Evolutionary conservation across 2,113 vertebrate species (phyloP), one percentile per base, ranked within the genome.

Genomic region (Mesitornis unicolor): DNA sequence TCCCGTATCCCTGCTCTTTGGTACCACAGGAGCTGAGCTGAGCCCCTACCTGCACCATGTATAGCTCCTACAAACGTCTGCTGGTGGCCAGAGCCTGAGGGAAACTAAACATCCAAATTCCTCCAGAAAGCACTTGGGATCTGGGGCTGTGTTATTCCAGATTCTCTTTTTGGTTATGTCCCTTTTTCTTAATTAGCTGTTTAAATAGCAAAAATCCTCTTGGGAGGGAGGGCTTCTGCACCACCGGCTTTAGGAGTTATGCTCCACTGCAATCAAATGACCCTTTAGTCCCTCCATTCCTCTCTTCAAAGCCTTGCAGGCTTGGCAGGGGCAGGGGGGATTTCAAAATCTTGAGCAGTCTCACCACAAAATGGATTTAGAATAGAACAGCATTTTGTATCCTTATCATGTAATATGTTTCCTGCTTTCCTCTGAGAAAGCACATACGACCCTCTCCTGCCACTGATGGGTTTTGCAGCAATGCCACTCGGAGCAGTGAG

Each of bases 341-440:
- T 67, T 85, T 69, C 54, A 69, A 50, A 22, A 35, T 22, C 1
- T 21, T 25, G 54, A 61, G 17, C 38, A 57, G 22, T 29, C 9
- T 85, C 51, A 35, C 6, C 22, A 38, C 19, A 33, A 40, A 79
- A 51, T 5, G 14, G n/a, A 36, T 63, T 65, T 83, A 35, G 38
- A 74, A 11, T 3, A 67, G 70, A 59, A 16, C 14, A 29, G 16
- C 8, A 13, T 20, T 63, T 47, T 25, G 0, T 16, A 7, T 13
- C 0, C 0, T 8, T 36, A 57, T 6, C 33, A 3, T 7, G 0
- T 16, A 18, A 22, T 17, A 7, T 0, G 15, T 24, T n/a, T 4
- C 1, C 45, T 28, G 57, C 70, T 48, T 21, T 65, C 43, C 61
- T 25, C 25, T 59, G 54, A 9, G 20, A 18, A 45, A 0, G 0